Percentiles rank a stretch among this genome's conserved stretches.
phyloP scores from a whole-genome alignment of 2,113 vertebrate genomes.

The Turnix velox region DNA sequence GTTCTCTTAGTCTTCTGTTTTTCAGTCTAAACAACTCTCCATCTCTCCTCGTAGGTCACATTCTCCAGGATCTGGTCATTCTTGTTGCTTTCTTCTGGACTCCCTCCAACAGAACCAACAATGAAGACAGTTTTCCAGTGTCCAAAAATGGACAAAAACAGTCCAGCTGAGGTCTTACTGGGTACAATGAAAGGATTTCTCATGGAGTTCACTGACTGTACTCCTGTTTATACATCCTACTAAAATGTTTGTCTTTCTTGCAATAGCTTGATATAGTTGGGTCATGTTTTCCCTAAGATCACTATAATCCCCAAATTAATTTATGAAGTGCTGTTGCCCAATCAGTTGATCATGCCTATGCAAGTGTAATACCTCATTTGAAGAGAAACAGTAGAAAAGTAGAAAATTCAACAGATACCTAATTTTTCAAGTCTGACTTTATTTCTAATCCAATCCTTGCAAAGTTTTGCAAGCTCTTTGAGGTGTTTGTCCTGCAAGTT shows the following conservation, averaged over 20 bases:
- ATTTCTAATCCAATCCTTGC: not conserved
- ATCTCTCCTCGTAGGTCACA: slow-evolving; percentile 25
- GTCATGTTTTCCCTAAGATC: not conserved
- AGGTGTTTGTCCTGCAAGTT: not conserved
- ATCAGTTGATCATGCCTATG: not conserved
- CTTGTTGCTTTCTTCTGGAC: slow-evolving; percentile 1
- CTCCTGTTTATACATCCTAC: slow-evolving; percentile 20
- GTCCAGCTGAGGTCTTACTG: not conserved
- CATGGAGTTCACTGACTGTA: not conserved
- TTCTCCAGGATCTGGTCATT: slow-evolving; percentile 30
- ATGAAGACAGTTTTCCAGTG: not conserved
- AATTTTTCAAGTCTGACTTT: not conserved
- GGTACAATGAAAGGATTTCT: not conserved
- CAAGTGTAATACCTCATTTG: not conserved
- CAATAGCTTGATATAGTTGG: not conserved
- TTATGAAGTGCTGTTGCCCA: not conserved
- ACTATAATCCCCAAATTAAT: not conserved
- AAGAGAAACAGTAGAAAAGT: not conserved
- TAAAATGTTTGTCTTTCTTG: slow-evolving; percentile 19
- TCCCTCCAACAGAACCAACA: slow-evolving; percentile 13
- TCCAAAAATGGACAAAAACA: slow-evolving; percentile 44
- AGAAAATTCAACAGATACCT: not conserved
- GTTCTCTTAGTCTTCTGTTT: not conserved
- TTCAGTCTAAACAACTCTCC: slow-evolving; percentile 48
- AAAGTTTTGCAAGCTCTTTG: not conserved